Evolutionary conservation across 2,888 invertebrate species (phyloP).

Genomic region (Cryptus viduatorius): DNA sequence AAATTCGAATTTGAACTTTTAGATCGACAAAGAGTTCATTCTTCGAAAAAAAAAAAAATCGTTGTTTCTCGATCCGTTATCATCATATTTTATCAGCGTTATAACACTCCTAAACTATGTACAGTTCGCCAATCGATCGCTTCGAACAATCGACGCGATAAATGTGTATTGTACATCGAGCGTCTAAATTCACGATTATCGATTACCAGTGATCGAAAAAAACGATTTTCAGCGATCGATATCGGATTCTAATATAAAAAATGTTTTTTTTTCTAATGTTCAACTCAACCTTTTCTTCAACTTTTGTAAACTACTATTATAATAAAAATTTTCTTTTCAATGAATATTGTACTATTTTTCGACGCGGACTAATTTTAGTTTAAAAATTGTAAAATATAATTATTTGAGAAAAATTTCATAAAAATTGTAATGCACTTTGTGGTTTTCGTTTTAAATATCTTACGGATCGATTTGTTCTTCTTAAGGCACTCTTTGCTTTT

Average conservation of each 20-base stretch:
- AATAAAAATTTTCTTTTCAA: conserved; percentile 17
- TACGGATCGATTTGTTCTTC: background rate
- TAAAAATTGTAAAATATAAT: background rate
- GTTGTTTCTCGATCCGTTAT: conserved; percentile 12
- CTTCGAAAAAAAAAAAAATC: conserved; percentile 7
- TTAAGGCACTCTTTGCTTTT: background rate
- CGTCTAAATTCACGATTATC: conserved; percentile 15
- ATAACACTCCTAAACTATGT: conserved; percentile 64
- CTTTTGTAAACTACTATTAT: conserved; percentile 5
- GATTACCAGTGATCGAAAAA: background rate
- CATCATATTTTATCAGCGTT: conserved; percentile 40
- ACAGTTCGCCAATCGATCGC: conserved; percentile 58
- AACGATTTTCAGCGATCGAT: background rate
- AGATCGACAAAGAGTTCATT: background rate
- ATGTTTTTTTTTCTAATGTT: conserved; percentile 20
- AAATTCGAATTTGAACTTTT: conserved; percentile 25
- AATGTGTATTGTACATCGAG: conserved; percentile 60
- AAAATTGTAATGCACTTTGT: background rate
- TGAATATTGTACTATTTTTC: conserved; percentile 49
- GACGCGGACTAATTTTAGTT: background rate
- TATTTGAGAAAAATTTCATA: background rate
- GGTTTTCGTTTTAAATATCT: background rate
- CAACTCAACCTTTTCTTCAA: background rate
- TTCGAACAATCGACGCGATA: conserved; percentile 12
- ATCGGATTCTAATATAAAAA: conserved; percentile 38